These are phyloP conservation scores for Drosophila macrospina DNA, from an alignment of 2,888 invertebrate species.

Conservation along the genomic window DNA sequence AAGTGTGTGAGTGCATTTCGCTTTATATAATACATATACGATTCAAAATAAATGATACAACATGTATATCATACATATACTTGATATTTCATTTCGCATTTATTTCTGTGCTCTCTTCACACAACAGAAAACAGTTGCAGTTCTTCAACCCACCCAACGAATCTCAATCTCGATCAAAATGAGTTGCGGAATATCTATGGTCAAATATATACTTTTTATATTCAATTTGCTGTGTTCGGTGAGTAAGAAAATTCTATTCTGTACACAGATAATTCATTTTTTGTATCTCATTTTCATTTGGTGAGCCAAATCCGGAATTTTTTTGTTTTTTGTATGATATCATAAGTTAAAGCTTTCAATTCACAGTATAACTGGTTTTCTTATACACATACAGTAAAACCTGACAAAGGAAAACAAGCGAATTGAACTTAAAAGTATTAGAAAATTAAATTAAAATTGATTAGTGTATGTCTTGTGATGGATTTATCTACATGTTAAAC, in stretches of 20 bases:
- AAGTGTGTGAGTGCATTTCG: constrained; percentile 21
- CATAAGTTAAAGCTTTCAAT: constrained; percentile 40
- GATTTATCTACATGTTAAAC: too few species aligned
- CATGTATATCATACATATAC: constrained; percentile 44
- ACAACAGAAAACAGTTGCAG: constrained; percentile 55
- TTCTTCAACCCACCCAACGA: constrained; percentile 42
- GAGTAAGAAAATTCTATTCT: constrained; percentile 85
- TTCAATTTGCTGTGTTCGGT: constrained; percentile 93
- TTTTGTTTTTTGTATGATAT: constrained; percentile 50
- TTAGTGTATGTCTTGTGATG: too few species aligned
- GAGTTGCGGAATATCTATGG: constrained; percentile 91
- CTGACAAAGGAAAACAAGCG: background rate
- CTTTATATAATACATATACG: constrained; percentile 29
- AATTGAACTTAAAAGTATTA: background rate
- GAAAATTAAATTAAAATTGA: background rate
- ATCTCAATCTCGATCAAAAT: constrained; percentile 85
- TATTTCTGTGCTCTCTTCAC: constrained; percentile 24
- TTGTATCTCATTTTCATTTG: constrained; percentile 19
- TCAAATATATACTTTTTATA: constrained; percentile 93
- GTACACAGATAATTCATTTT: constrained; percentile 17
- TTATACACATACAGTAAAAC: constrained; percentile 19
- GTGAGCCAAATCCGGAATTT: constrained; percentile 27
- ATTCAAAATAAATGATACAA: constrained; percentile 35
- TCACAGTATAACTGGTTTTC: constrained; percentile 62
- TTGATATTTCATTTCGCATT: constrained; percentile 35